Base-by-base conservation (phyloP, 2,888 invertebrate species). In the Ferdinandea cuprea region DNA sequence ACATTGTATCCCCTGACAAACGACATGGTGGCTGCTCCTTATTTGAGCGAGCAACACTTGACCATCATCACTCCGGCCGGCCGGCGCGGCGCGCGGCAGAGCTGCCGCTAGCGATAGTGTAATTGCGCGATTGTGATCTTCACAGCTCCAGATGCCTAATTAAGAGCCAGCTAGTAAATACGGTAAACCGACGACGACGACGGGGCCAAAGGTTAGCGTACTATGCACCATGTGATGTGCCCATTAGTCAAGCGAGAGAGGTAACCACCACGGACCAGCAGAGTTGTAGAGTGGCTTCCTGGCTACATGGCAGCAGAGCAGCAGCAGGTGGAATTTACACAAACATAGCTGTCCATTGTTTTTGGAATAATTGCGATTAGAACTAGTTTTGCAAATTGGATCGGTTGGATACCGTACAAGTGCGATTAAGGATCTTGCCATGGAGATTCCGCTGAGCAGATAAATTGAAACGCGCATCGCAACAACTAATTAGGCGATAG, bases 401-500 rank as follows among this genome's bases (percentile, higher is more conserved):
- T 77, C 83, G 83, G 25, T 56, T 44, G 68, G 72, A 65, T 78
- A 68, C 83, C 83, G 83, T 78, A 65, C 65, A 58, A 66, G 21
- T 21, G 32, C 81, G 68, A 83, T 73, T 83, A 78, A 83, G 78
- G 78, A 83, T 83, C 83, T 72, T 56, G 35, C 72, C 56, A 56
- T 63, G 19, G 11, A 83, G 83, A 83, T 83, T 77, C 78, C 50
- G 13, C 37, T 13, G 25, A 9, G 61, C 71, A 81, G 86, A 86
- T 86, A 85, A 85, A 81, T 79, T 63, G 48, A 77, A 50, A 59
- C 65, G 74, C 81, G 85, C 52, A 63, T 73, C 61, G 28, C n/a
- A 42, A 63, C 78, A 72, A 85, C 87, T 87, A 87, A 87, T 87
- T 87, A 87, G 86, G 86, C 84, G 86, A 87, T 87, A 86, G 86